Evolutionary conservation across 2,113 vertebrate genomes (phyloP).

Genomic region (Rhombomys opimus): DNA sequence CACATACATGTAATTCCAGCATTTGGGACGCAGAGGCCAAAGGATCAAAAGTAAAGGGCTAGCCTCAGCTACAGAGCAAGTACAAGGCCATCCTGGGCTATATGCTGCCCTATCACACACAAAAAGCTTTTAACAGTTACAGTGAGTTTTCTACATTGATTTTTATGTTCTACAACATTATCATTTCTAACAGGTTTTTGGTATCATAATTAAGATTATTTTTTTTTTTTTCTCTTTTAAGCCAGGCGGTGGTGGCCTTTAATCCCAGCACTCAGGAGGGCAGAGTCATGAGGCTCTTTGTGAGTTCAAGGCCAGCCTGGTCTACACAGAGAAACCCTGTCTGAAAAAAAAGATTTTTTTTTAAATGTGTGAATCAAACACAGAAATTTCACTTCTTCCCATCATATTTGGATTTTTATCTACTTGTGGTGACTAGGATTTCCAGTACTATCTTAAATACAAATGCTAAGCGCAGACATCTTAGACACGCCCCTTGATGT

Average conservation of each 20-base stretch:
- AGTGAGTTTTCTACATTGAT: neutral
- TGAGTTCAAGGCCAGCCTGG: too few relatives aligned
- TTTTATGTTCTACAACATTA: neutral
- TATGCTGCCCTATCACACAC: neutral
- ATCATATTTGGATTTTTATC: neutral
- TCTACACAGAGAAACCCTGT: too few relatives aligned
- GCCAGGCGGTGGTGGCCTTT: too few relatives aligned
- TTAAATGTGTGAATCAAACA: neutral
- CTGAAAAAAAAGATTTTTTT: neutral
- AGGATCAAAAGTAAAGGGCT: neutral
- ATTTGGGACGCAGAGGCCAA: neutral
- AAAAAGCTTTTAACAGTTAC: neutral
- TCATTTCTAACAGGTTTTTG: neutral
- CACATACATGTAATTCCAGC: neutral
- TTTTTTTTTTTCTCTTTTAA: neutral
- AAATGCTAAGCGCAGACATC: neutral
- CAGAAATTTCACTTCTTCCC: neutral
- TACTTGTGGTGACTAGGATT: neutral
- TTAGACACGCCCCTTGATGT: neutral
- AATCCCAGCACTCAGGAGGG: too few relatives aligned
- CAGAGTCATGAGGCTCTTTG: too few relatives aligned
- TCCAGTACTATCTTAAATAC: neutral
- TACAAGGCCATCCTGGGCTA: neutral
- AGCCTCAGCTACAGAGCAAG: neutral
- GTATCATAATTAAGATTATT: neutral